Conservation (phyloP, 2,888 invertebrate genomes). For the Agriopis leucophaearia region DNA sequence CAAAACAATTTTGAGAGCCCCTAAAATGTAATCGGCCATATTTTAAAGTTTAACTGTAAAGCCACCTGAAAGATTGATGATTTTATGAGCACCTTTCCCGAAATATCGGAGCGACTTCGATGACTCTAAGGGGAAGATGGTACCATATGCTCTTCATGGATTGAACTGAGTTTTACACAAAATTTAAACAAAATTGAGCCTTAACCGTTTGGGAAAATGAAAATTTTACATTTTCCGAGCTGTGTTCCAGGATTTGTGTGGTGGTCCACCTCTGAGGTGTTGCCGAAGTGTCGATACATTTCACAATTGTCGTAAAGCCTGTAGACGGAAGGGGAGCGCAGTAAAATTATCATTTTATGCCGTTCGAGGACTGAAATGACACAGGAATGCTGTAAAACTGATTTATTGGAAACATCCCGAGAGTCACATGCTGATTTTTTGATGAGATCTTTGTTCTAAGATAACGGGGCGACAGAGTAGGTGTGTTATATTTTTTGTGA, state of each 20-base stretch:
- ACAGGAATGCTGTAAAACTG: conserved; percentile 86
- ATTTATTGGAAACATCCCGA: conserved; percentile 84
- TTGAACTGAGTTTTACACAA: conserved; percentile 44
- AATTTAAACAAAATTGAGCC: conserved; percentile 54
- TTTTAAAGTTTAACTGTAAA: conserved; percentile 60
- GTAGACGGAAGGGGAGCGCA: conserved; percentile 84
- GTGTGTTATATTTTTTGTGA: conserved; percentile 22
- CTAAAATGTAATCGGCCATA: conserved; percentile 41
- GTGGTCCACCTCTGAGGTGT: conserved; percentile 77
- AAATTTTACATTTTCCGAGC: conserved; percentile 43
- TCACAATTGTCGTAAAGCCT: conserved; percentile 86
- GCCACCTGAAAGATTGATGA: conserved; percentile 82
- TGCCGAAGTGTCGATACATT: conserved; percentile 86
- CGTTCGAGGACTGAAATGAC: conserved; percentile 86
- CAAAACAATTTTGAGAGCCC: conserved; percentile 23
- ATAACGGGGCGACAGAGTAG: conserved; percentile 59
- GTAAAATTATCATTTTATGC: conserved; percentile 87
- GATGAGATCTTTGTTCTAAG: conserved; percentile 81
- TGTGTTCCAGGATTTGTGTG: conserved; percentile 43
- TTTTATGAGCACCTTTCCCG: conserved; percentile 68
- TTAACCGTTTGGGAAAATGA: conserved; percentile 52
- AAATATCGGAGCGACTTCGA: conserved; percentile 67
- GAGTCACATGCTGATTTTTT: conserved; percentile 84
- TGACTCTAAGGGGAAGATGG: conserved; percentile 58
- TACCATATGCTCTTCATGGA: conserved; percentile 75